Evolutionary conservation across 2,113 vertebrate species (phyloP), one percentile per base, ranked within the genome.

Genomic region (Eublepharis macularius): DNA sequence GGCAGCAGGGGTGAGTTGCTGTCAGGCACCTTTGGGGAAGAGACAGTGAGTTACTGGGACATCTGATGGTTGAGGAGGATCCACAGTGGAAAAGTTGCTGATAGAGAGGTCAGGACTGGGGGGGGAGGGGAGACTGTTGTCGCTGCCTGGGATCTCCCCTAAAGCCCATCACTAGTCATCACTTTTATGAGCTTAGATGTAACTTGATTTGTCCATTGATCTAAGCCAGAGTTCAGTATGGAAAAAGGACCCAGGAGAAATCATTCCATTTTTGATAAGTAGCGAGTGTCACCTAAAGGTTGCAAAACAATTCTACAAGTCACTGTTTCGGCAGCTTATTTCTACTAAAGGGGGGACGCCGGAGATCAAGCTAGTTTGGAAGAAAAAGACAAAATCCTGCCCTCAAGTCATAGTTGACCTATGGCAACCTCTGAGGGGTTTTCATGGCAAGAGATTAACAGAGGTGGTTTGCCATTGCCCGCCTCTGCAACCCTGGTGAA

Each of bases 131-230:
- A 34, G 32, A 17, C 1, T 2, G 41, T 21, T 14, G 14, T 12
- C 24, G 8, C 29, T 34, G 43, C 32, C 32, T 34, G 10, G 41
- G 34, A 19, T 41, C 34, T 36, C 88, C 90, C 88, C 78, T 54
- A 1, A 89, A 90, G 88, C 49, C 80, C 87, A 87, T 89, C 41
- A 83, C 65, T 90, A 51, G 87, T 83, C 70, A 82, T 92, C 91
- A 91, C 90, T 92, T 91, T 93, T 87, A 93, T 93, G 92, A 93
- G 85, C 81, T 78, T 87, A 47, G 86, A 86, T 87, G 80, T 94
- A 93, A 93, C 92, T 89, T 82, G 87, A 92, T 93, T 92, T 94
- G 90, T 86, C 88, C 72, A 69, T 91, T 86, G 92, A 90, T 87
- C 85, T 84, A 87, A 91, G 90, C 79, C 86, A 87, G 17, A 57